phyloP scores from a whole-genome alignment of 1,140 invertebrate species.

The Halictus rubicundus region DNA sequence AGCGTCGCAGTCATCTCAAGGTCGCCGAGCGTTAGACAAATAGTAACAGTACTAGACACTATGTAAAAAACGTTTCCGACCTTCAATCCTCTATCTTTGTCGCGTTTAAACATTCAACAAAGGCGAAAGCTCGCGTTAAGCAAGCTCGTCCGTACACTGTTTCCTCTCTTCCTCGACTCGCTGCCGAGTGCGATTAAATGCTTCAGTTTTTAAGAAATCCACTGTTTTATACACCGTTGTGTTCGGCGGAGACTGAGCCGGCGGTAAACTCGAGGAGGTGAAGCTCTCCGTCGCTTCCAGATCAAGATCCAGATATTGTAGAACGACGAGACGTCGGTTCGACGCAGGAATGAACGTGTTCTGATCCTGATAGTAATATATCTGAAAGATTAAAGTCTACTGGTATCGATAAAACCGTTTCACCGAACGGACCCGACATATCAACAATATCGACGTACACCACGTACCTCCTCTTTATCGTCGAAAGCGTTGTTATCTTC shows the following conservation, averaged over 20 bases:
- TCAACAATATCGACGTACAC: not conserved
- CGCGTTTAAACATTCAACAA: not conserved
- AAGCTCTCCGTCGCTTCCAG: constrained; percentile 80
- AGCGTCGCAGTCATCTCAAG: constrained; percentile 27
- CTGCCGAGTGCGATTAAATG: constrained; percentile 92
- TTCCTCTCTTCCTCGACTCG: constrained; percentile 86
- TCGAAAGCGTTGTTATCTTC: constrained; percentile 76
- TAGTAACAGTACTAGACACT: constrained; percentile 27
- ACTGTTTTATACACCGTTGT: constrained; percentile 92
- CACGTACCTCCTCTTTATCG: constrained; percentile 73
- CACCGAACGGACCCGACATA: not conserved
- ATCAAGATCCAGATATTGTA: constrained; percentile 90
- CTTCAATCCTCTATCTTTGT: not conserved
- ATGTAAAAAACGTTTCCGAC: constrained; percentile 22
- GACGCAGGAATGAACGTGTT: constrained; percentile 76
- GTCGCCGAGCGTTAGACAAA: constrained; percentile 13
- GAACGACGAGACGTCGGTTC: constrained; percentile 70
- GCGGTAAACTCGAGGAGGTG: constrained; percentile 67
- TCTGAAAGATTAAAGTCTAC: constrained; percentile 63
- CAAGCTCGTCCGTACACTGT: constrained; percentile 75
- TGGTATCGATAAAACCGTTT: not conserved
- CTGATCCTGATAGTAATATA: constrained; percentile 77
- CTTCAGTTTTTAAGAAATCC: constrained; percentile 95
- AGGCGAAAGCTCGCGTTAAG: constrained; percentile 54
- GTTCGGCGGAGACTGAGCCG: constrained; percentile 77